These are phyloP conservation scores for Chaetops frenatus DNA, from an alignment of 2,113 vertebrate species.

Conservation along the genomic window DNA sequence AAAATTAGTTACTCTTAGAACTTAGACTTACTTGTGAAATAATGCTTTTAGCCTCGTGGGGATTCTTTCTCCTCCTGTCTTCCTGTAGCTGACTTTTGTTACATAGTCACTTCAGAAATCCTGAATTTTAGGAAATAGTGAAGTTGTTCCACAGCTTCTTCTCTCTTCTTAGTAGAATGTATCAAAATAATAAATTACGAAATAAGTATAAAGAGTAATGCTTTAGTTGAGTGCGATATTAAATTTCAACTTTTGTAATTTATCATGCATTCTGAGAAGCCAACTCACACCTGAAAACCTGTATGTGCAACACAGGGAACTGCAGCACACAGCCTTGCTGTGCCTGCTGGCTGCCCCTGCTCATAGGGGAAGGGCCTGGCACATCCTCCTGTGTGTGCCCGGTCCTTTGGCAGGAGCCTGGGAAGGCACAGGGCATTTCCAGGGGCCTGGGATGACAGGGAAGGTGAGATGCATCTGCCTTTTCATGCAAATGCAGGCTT, in stretches of 20 bases:
- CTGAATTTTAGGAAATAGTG: neutral
- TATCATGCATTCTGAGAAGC: neutral
- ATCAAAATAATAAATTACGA: neutral
- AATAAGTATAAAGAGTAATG: neutral
- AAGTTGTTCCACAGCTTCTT: neutral
- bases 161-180: neutral
- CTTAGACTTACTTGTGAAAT: neutral
- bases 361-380: accelerated
- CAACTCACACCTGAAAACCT: accelerated
- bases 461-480: neutral
- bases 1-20: neutral
- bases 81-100: neutral
- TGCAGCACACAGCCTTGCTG: accelerated
- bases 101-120: neutral
- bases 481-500: neutral
- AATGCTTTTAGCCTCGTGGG: neutral
- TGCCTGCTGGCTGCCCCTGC: neutral
- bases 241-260: neutral
- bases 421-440: neutral
- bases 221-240: neutral
- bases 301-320: neutral
- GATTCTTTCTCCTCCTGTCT: neutral
- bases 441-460: neutral
- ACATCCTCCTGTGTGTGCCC: accelerated
- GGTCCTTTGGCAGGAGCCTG: neutral